A percentile compares a stretch with the other conserved stretches of the same genome.
Conservation (phyloP, 2,797 vertebrate genomes). For the Dallia pectoralis region DNA sequence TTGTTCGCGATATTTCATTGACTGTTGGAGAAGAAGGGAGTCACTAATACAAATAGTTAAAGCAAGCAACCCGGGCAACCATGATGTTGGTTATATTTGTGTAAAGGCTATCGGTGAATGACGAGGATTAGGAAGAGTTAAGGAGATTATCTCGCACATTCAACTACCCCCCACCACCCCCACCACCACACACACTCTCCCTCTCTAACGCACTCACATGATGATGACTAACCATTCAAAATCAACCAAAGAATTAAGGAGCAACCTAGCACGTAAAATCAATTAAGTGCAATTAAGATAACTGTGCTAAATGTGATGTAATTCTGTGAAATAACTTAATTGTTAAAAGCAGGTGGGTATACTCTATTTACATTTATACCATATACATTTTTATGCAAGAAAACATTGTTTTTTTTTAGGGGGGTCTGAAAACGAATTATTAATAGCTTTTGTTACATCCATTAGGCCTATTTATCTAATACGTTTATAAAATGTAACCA, state of each 20-base stretch:
- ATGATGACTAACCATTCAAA: slow-evolving; percentile 11
- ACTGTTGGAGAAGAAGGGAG: slow-evolving; percentile 78
- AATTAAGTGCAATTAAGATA: not conserved
- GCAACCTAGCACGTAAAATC: slow-evolving; percentile 3
- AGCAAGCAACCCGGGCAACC: slow-evolving; percentile 79
- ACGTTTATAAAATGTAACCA: no score
- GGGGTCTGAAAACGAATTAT: no score
- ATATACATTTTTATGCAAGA: no score
- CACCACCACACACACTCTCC: slow-evolving; percentile 55
- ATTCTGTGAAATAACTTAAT: not conserved
- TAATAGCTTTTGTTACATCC: no score
- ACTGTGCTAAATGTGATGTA: not conserved
- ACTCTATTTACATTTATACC: no score
- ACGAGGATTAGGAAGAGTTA: slow-evolving; percentile 84
- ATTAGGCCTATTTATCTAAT: no score
- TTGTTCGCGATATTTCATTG: slow-evolving; percentile 77
- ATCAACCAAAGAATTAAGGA: not conserved
- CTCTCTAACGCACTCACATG: slow-evolving; percentile 17
- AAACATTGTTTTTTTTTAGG: no score
- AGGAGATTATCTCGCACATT: slow-evolving; percentile 83
- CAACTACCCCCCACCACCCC: slow-evolving; percentile 48
- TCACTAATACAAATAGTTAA: slow-evolving; percentile 78
- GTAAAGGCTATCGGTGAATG: slow-evolving; percentile 84
- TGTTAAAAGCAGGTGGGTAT: no score
- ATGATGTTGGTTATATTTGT: slow-evolving; percentile 84